Percentiles rank a stretch among this genome's conserved stretches.
Evolutionary conservation across 2,113 vertebrate genomes (phyloP).

Genomic region (Zeus faber): DNA sequence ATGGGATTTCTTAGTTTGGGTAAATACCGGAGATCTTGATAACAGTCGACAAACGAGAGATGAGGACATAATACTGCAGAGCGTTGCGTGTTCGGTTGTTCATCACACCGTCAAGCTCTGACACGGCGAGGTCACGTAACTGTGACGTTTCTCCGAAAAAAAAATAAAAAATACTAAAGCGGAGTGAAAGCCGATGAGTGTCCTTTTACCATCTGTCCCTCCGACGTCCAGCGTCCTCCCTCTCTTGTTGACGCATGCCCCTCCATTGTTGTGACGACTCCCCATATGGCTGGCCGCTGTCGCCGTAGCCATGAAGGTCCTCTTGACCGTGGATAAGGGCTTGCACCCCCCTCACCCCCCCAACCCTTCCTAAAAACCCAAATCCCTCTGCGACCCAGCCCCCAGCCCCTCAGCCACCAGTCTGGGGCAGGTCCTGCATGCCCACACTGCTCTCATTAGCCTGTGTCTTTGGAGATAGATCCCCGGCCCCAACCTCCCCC

Average conservation of each 20-base stretch:
- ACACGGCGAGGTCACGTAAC: too few species aligned
- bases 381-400: conserved; percentile 11
- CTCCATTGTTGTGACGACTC: conserved; percentile 23
- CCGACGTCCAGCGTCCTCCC: background rate
- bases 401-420: background rate
- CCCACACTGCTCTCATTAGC: conserved; percentile 51
- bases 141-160: too few species aligned
- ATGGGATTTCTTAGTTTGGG: background rate
- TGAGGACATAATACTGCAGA: too few species aligned
- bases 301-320: too few species aligned
- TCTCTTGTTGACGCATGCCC: conserved; percentile 10
- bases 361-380: conserved; percentile 15
- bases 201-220: conserved; percentile 37
- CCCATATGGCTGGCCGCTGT: background rate
- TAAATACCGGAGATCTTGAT: too few species aligned
- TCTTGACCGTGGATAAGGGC: conserved; percentile 17
- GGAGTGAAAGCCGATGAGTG: conserved; percentile 11
- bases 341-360: too few species aligned
- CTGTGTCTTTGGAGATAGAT: conserved; percentile 29
- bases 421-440: conserved; percentile 7
- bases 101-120: too few species aligned
- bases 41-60: too few species aligned
- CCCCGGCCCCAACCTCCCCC: background rate
- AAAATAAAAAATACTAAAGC: too few species aligned
- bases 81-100: too few species aligned